Evolutionary conservation across 1,140 invertebrate genomes (phyloP).

Genomic region (Drosophila kikkawai): DNA sequence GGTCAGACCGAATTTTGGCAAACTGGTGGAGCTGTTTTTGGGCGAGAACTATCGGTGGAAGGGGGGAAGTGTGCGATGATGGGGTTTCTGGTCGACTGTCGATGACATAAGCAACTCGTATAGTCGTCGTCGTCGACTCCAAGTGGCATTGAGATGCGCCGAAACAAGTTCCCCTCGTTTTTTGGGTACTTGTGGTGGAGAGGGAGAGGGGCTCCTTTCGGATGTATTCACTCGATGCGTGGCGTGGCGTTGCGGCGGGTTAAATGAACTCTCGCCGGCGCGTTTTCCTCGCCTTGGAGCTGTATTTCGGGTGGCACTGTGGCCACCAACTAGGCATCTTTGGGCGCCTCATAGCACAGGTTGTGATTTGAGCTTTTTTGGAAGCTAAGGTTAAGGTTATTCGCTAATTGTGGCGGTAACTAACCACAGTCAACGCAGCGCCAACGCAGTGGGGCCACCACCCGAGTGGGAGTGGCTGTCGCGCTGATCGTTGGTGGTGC

Average conservation of each 20-base stretch:
- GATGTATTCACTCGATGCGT: slow-evolving; percentile 56
- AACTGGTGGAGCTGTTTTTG: slow-evolving; percentile 34
- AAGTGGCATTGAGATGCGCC: slow-evolving; percentile 66
- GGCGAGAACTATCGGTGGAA: background rate
- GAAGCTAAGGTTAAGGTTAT: slow-evolving; percentile 85
- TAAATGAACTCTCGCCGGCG: slow-evolving; percentile 58
- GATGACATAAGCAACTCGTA: slow-evolving; percentile 65
- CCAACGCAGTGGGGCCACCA: slow-evolving; percentile 10
- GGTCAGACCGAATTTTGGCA: slow-evolving; percentile 67
- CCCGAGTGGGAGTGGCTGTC: slow-evolving; percentile 7
- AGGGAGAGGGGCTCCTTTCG: background rate
- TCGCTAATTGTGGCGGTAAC: slow-evolving; percentile 70
- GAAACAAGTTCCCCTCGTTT: slow-evolving; percentile 51
- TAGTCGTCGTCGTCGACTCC: slow-evolving; percentile 33
- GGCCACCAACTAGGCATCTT: slow-evolving; percentile 67
- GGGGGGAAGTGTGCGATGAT: background rate
- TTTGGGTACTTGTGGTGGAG: background rate
- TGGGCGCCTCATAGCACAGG: slow-evolving; percentile 83
- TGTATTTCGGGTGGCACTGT: slow-evolving; percentile 56
- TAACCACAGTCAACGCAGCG: slow-evolving; percentile 67
- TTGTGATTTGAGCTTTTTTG: slow-evolving; percentile 85
- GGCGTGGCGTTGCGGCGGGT: slow-evolving; percentile 42
- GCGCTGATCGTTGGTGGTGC: slow-evolving; percentile 31
- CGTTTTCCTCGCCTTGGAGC: slow-evolving; percentile 36
- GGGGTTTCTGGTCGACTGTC: slow-evolving; percentile 29